Evolutionary conservation across 30 jellyfish, hydroid and myxozoan genomes (phyloP).

Genomic region (Chrysaora quinquecirrha): DNA sequence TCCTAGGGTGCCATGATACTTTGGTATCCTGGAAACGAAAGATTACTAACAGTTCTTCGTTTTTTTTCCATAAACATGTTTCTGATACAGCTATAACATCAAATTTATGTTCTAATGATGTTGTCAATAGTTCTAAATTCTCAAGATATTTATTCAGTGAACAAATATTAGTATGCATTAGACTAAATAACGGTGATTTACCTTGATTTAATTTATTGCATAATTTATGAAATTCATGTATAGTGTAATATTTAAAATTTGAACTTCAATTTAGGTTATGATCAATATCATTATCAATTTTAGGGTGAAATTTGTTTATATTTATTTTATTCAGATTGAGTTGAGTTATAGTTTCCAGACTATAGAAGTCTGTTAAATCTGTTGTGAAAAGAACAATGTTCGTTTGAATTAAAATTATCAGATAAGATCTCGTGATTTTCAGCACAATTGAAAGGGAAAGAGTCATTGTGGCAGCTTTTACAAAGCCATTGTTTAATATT

Average conservation of each 20-base stretch:
- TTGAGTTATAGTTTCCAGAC: conserved; percentile 40
- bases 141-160: conserved; percentile 37
- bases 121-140: background rate
- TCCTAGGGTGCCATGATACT: background rate
- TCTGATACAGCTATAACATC: conserved; percentile 52
- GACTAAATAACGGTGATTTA: background rate
- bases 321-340: conserved; percentile 25
- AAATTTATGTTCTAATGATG: conserved; percentile 31
- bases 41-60: conserved; percentile 5
- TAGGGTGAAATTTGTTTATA: conserved; percentile 35
- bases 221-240: conserved; percentile 33
- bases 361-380: conserved; percentile 28
- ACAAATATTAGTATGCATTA: conserved; percentile 47
- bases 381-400: conserved; percentile 35
- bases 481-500: conserved; percentile 34
- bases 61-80: background rate
- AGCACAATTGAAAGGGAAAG: conserved; percentile 39
- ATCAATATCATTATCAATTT: conserved; percentile 33
- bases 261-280: conserved; percentile 22
- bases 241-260: conserved; percentile 26
- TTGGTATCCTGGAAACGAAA: conserved; percentile 13
- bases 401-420: conserved; percentile 30
- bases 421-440: conserved; percentile 24
- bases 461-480: conserved; percentile 3
- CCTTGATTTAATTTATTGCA: background rate